Base-by-base conservation (phyloP, 2,888 invertebrate species). In the Eilema griseolum region DNA sequence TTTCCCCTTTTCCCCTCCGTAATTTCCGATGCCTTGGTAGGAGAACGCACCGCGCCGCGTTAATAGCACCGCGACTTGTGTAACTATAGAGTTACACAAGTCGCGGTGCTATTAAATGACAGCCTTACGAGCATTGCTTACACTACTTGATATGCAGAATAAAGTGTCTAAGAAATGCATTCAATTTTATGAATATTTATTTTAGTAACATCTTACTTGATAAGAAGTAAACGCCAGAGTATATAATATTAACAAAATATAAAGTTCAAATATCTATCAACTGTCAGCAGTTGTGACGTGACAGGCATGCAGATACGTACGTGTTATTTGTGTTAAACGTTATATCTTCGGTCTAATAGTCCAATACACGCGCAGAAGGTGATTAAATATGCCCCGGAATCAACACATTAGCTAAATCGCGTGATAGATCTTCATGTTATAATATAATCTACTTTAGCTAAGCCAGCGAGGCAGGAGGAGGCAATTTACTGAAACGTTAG, bases 401-500 rank as follows among this genome's bases (percentile, higher is more conserved):
- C 16, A 28, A 16, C 1, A 10, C 11, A 62, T 62, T 62, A 62
- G 33, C 33, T 62, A 24, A 56, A 67, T 56, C 56, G 56, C 46
- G 28, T 67, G 52, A 33, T 61, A 62, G 24, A 62, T 41, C 56
- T 23, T 33, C 33, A 26, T 67, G 52, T 67, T 37, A 52, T 24
- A 20, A 56, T 56, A 24, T 56, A 62, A 62, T 52, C 61, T 61
- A 46, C 61, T 56, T 56, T 62, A n/a, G 61, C 61, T 33, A 61
- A 67, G 52, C 23, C 14, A 33, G 11, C 61, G 61, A 56, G 67
- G 24, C 61, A 31, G 33, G 33, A 31, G 33, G 8, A 10, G n/a
- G 31, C 16, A 46, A 67, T 62, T 67, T 62, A 59, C 33, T 14
- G 5, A 52, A 67, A 59, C 61, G 16, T 66, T 67, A 37, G 33